Evolutionary conservation across 2,797 vertebrate species (phyloP).

Genomic region (Pantherophis vulpinus): DNA sequence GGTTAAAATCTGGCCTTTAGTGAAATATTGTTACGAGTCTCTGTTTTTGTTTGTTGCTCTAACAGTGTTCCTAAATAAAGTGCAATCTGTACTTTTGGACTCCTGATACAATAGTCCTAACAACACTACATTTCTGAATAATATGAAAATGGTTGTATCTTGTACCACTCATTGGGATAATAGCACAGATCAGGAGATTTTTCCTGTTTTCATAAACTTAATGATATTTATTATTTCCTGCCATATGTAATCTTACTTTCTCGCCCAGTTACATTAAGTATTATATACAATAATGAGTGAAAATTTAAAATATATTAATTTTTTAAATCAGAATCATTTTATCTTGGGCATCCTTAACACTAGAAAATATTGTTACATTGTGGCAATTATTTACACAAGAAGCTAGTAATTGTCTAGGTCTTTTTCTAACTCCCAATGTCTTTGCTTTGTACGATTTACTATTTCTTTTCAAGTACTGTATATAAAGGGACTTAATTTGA

Average conservation of each 20-base stretch:
- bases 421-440: neutral
- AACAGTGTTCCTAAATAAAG: neutral
- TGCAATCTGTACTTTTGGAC: neutral
- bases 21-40: neutral
- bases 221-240: neutral
- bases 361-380: neutral
- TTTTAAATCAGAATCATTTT: neutral
- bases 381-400: neutral
- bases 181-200: neutral
- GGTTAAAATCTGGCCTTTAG: neutral
- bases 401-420: neutral
- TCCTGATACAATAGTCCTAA: neutral
- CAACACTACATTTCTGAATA: neutral
- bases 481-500: neutral
- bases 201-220: neutral
- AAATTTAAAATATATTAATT: neutral
- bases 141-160: neutral
- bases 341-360: neutral
- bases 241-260: neutral
- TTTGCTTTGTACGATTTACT: neutral
- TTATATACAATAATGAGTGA: neutral
- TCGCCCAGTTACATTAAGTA: neutral
- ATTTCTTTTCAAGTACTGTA: neutral
- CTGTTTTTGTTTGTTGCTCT: neutral
- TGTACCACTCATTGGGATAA: neutral